A percentile compares a stretch with the other conserved stretches of the same genome.
These are phyloP conservation scores for Lasioglossum villosulum DNA, from an alignment of 2,888 invertebrate genomes.

Conservation along the genomic window DNA sequence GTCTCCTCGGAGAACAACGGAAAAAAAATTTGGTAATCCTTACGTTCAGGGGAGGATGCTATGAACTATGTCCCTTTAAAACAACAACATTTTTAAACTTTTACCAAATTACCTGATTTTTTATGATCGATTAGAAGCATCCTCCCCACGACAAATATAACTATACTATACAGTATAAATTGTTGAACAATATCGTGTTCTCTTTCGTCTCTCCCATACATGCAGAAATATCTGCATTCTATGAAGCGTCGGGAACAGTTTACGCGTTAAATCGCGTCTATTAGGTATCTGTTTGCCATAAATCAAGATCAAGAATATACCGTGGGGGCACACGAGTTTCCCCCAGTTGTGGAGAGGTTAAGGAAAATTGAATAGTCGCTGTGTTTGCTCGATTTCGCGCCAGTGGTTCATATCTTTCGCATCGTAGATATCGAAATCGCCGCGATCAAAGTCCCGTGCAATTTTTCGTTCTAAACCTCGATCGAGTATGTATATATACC, in stretches of 20 bases:
- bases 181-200: too few relatives aligned
- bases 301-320: not conserved
- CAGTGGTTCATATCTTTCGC: constrained; percentile 11
- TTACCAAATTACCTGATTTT: too few relatives aligned
- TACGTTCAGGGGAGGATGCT: too few relatives aligned
- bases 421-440: not conserved
- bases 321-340: not conserved
- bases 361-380: constrained; percentile 50
- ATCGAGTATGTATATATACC: not conserved
- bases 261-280: not conserved
- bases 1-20: not conserved
- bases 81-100: too few relatives aligned
- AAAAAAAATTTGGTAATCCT: too few relatives aligned
- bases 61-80: too few relatives aligned
- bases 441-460: not conserved
- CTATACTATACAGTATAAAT: too few relatives aligned
- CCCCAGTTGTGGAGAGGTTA: constrained; percentile 15
- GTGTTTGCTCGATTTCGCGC: constrained; percentile 28
- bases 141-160: too few relatives aligned
- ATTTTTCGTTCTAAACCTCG: constrained; percentile 1
- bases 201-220: not conserved
- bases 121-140: too few relatives aligned
- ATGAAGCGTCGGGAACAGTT: not conserved
- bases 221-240: not conserved
- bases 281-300: not conserved